Evolutionary conservation across 1,140 invertebrate species (phyloP).

Genomic region (Aphelinus certus): DNA sequence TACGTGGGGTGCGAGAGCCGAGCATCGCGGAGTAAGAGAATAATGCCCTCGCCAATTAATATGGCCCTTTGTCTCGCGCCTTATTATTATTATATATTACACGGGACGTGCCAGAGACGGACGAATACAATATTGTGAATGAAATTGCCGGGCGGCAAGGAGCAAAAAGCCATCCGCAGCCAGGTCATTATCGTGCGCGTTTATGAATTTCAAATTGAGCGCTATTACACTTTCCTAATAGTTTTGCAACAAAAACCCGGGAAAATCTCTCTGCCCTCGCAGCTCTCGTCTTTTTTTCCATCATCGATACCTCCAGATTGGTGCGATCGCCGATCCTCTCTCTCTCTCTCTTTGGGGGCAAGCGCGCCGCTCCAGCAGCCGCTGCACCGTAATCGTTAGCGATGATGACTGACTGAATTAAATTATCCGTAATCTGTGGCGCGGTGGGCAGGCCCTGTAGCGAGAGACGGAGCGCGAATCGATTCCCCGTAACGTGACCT

Average conservation of each 20-base stretch:
- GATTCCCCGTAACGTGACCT: constrained; percentile 46
- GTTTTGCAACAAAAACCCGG: constrained; percentile 13
- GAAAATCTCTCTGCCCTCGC: neutral
- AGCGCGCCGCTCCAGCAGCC: constrained; percentile 17
- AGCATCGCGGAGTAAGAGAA: neutral
- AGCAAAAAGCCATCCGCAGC: neutral
- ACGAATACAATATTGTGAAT: neutral
- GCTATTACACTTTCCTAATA: constrained; percentile 27
- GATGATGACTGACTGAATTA: constrained; percentile 59
- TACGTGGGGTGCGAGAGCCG: no score
- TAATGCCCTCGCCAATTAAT: constrained; percentile 7
- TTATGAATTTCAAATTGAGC: constrained; percentile 32
- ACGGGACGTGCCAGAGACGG: neutral
- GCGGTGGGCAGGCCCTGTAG: constrained; percentile 43
- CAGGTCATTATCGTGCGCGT: neutral
- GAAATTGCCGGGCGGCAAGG: neutral
- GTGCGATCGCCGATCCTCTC: neutral
- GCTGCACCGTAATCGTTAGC: constrained; percentile 54
- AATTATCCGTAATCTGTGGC: constrained; percentile 58
- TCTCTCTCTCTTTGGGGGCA: neutral
- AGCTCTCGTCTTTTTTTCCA: neutral
- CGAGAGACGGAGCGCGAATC: constrained; percentile 34
- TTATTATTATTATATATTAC: neutral
- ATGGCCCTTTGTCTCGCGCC: neutral
- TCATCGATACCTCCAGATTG: no score